Conservation (phyloP, 2,113 vertebrate genomes). For the Dendropsophus ebraccatus region DNA sequence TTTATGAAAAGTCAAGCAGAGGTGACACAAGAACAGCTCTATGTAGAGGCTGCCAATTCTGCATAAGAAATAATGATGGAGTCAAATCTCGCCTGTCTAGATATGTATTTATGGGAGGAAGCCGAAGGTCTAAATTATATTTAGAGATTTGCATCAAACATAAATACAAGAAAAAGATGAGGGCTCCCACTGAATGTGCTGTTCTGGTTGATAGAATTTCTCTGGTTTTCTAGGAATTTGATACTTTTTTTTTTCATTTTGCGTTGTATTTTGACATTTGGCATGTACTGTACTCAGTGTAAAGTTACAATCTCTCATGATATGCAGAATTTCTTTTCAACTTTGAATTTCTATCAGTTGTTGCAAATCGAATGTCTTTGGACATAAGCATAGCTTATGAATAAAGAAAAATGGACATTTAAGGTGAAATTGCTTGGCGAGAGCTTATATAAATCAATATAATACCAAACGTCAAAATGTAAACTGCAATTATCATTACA, state of each 20-base stretch:
- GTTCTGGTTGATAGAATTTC: neutral
- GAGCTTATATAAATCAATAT: neutral
- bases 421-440: neutral
- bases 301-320: neutral
- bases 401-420: slow-evolving; percentile 11
- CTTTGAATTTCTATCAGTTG: neutral
- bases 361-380: neutral
- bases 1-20: slow-evolving; percentile 17
- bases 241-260: neutral
- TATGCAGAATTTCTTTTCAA: neutral
- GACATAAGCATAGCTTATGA: neutral
- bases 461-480: neutral
- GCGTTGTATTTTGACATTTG: neutral
- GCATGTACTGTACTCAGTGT: neutral
- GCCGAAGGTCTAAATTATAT: neutral
- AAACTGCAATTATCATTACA: neutral
- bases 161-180: neutral
- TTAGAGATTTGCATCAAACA: neutral
- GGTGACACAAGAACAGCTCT: neutral
- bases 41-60: neutral
- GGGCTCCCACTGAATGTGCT: neutral
- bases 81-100: neutral
- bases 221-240: neutral
- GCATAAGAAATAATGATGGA: neutral
- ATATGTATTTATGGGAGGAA: neutral